Evolutionary conservation across 2,113 vertebrate species (phyloP), one percentile per base, ranked within the genome.

Genomic region (Strix aluco): DNA sequence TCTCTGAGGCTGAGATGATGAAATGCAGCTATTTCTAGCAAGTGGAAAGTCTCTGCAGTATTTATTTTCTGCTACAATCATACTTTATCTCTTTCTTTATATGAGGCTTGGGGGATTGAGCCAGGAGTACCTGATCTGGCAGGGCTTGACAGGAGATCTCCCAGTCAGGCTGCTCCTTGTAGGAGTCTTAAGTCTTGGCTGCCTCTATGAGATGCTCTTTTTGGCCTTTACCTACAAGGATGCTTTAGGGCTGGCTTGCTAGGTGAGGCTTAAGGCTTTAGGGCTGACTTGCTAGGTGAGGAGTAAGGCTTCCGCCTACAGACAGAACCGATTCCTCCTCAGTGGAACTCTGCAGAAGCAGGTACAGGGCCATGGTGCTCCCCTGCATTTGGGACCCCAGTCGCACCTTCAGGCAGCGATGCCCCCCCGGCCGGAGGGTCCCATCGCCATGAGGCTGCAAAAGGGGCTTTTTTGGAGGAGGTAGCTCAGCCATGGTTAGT

Each of bases 51-150:
- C 38, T 79, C 86, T 79, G 62, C 57, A 30, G 80, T 40, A 29
- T 86, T 91, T 82, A 66, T 96, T 92, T 75, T 23, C 83, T 88
- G 67, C 73, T 59, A 21, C 61, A 67, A 15, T 81, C 58, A 20
- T 32, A 16, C 52, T 94, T 82, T 6, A 40, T 67, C 42, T 71
- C 63, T 70, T n/a, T 88, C 44, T 87, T 69, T 27, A 4, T 40
- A 4, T 18, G 70, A 79, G 58, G n/a, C 62, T 85, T 40, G 75
- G 57, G 88, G 88, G 55, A 26, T 42, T 74, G 73, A 87, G 63
- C 46, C 21, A 47, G 59, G 57, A 89, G 30, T 57, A 62, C 40
- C 38, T 59, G 15, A 44, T 55, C 73, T 57, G 44, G 38, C 57
- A 67, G 81, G 71, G 66, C 46, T 46, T 70, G 67, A 66, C n/a